Evolutionary conservation across 2,113 vertebrate genomes (phyloP).

Genomic region (Python bivittatus): DNA sequence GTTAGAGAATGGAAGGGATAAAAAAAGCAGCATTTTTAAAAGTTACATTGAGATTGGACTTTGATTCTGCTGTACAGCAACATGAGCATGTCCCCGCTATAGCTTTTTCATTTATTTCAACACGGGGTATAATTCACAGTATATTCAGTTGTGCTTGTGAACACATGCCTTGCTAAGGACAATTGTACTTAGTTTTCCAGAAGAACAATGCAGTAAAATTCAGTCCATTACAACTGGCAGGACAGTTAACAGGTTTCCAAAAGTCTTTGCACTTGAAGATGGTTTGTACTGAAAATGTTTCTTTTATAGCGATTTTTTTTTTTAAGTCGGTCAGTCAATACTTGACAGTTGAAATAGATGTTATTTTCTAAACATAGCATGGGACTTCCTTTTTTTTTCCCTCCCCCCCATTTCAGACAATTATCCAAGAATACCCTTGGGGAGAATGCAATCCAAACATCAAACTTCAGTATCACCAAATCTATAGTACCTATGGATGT

Average conservation of each 20-base stretch:
- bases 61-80: not conserved
- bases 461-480: slow-evolving; percentile 60
- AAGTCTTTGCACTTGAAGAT: not conserved
- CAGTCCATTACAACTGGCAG: not conserved
- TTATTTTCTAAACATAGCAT: not conserved
- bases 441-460: slow-evolving; percentile 77
- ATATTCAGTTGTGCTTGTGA: not conserved
- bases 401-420: slow-evolving; percentile 61
- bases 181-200: not conserved
- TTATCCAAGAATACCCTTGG: slow-evolving; percentile 79
- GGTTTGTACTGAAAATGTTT: not conserved
- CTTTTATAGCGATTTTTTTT: not conserved
- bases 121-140: not conserved
- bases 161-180: not conserved
- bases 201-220: not conserved
- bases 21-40: not conserved
- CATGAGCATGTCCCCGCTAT: not conserved
- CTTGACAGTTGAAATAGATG: not conserved
- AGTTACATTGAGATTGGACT: not conserved
- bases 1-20: not conserved
- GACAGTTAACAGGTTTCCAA: not conserved
- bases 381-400: slow-evolving; percentile 5
- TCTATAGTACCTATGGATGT: slow-evolving; percentile 75
- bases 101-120: not conserved
- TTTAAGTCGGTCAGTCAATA: not conserved